Evolutionary conservation across 1,140 invertebrate genomes (phyloP).

Genomic region (Oryzaephilus surinamensis): DNA sequence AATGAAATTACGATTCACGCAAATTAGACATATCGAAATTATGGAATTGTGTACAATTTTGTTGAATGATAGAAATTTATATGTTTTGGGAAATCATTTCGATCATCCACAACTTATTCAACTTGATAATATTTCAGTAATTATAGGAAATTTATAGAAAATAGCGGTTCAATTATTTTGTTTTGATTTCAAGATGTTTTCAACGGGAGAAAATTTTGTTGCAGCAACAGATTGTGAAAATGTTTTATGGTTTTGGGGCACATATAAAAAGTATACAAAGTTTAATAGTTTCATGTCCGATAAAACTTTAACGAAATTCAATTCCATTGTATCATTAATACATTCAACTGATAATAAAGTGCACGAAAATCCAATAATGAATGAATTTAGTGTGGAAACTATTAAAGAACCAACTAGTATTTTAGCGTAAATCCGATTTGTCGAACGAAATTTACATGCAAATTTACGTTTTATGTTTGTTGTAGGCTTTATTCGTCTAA

Average conservation of each 20-base stretch:
- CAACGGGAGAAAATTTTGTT: slow-evolving; percentile 12
- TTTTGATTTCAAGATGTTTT: slow-evolving; percentile 16
- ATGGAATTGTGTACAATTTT: slow-evolving; percentile 54
- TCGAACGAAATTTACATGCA: background rate
- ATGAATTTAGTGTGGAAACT: slow-evolving; percentile 37
- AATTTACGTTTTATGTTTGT: slow-evolving; percentile 8
- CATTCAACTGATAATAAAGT: no score
- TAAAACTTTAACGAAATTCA: slow-evolving; percentile 4
- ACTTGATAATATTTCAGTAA: slow-evolving; percentile 8
- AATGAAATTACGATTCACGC: no score
- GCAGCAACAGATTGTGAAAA: slow-evolving; percentile 13
- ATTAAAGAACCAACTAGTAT: slow-evolving; percentile 41
- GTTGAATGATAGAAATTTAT: slow-evolving; percentile 53
- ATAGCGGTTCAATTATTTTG: slow-evolving; percentile 5
- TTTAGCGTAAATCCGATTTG: slow-evolving; percentile 40
- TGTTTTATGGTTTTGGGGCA: slow-evolving; percentile 22
- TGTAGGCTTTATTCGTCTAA: slow-evolving; percentile 47
- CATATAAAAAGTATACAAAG: slow-evolving; percentile 6
- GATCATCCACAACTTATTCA: slow-evolving; percentile 5
- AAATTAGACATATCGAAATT: no score
- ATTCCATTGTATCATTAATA: slow-evolving; percentile 11
- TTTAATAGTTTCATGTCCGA: slow-evolving; percentile 1
- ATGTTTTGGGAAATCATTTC: slow-evolving; percentile 45
- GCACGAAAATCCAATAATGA: slow-evolving; percentile 1
- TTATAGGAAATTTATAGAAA: slow-evolving; percentile 7